Evolutionary conservation across 64 coral and sea anemone genomes (phyloP), one percentile per base, ranked within the genome.

Genomic region (Montipora foliosa): DNA sequence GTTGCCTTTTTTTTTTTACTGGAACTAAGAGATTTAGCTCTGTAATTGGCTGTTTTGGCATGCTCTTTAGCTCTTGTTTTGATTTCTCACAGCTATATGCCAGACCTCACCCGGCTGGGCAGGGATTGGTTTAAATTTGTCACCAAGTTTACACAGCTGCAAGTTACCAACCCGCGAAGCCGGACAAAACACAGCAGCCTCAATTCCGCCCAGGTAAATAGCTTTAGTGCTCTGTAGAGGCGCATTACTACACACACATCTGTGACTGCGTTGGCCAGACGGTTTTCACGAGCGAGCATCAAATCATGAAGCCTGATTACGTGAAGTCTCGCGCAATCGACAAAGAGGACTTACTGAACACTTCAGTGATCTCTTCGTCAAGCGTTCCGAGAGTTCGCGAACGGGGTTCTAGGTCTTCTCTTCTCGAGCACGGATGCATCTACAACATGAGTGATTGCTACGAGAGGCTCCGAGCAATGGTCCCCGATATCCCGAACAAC

Each of bases 101-200:
- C 96, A 95, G 93, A 45, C 87, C 47, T 45, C 70, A 58, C 25
- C 44, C 76, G 74, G 87, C 79, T 79, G 78, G 84, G 82, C 83
- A 83, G 93, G 88, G 93, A 98, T 98, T 98, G 96, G 96, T 91
- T 90, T 95, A 89, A 79, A 87, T 98, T 91, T 98, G 93, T 98
- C 96, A 98, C 82, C 96, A 87, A 81, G 96, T 98, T 87, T 98
- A 95, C 96, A 98, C 96, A 98, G 96, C 96, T 98, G 96, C 85
- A 53, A 60, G 87, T 51, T 72, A 91, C 84, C 80, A 93, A 79
- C 25, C 88, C 87, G 82, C 89, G 78, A 66, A 91, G 78, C 51
- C 76, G 95, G 93, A 98, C 91, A 98, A 98, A 95, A 88, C 88
- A 90, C 95, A 94, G 95, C 79, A 81, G 81, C 80, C 58, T 94